A percentile compares a stretch with the other conserved stretches of the same genome.
Conservation (phyloP, 2,888 invertebrate genomes). For the Acronicta psi region DNA sequence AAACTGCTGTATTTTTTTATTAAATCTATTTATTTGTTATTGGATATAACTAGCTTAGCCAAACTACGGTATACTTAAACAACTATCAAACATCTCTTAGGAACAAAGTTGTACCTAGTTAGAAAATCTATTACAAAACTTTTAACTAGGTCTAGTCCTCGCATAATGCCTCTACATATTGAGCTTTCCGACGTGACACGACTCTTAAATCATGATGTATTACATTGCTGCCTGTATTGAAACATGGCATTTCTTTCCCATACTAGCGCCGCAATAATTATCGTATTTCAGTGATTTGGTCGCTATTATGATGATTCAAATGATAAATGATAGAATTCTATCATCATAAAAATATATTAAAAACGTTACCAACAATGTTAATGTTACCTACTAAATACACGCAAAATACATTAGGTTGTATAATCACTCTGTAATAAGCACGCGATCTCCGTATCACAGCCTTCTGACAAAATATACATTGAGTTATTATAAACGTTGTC, state of each 20-base stretch:
- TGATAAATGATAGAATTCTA: conserved; percentile 13
- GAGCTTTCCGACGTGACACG: neutral
- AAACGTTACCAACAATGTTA: conserved; percentile 8
- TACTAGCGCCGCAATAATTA: neutral
- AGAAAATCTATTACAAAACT: conserved; percentile 22
- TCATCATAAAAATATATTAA: neutral
- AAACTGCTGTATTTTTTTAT: too few relatives aligned
- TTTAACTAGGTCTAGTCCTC: conserved; percentile 7
- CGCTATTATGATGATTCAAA: neutral
- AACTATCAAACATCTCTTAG: conserved; percentile 10
- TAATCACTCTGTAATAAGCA: conserved; percentile 29
- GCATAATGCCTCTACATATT: neutral
- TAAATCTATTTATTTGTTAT: neutral
- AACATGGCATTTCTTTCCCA: neutral
- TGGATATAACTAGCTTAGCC: neutral
- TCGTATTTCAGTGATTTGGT: neutral
- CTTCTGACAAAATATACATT: neutral
- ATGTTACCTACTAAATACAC: conserved; percentile 26
- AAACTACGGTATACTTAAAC: conserved; percentile 6
- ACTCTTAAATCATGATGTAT: neutral
- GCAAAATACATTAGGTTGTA: conserved; percentile 38
- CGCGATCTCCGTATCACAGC: conserved; percentile 19
- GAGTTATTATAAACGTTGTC: too few relatives aligned
- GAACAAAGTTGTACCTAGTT: conserved; percentile 6
- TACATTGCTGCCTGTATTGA: neutral